These are phyloP conservation scores for Trialeurodes vaporariorum DNA, from an alignment of 1,140 invertebrate genomes.

Conservation along the genomic window DNA sequence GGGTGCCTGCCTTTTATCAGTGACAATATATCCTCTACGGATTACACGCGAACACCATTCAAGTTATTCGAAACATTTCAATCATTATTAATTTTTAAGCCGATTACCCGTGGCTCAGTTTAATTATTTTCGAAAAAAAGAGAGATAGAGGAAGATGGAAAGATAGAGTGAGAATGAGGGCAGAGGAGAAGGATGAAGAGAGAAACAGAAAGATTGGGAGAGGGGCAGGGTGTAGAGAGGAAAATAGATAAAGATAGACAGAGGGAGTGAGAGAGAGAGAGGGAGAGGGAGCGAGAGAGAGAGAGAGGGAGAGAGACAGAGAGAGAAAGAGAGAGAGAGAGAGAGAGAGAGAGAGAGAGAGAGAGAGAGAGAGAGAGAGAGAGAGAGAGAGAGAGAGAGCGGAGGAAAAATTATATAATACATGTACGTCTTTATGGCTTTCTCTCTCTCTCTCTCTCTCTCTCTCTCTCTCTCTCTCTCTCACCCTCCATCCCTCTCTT, in stretches of 20 bases:
- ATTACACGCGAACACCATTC: background rate
- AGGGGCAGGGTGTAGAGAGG: too few relatives aligned
- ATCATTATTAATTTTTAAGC: background rate
- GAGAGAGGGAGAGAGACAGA: background rate
- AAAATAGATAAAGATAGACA: too few relatives aligned
- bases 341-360: background rate
- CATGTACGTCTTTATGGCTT: too few relatives aligned
- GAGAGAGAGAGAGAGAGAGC: too few relatives aligned
- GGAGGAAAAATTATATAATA: too few relatives aligned
- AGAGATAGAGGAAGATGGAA: background rate
- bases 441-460: too few relatives aligned
- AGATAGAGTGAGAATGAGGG: background rate
- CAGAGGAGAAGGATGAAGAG: too few relatives aligned
- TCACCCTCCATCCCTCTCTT: too few relatives aligned
- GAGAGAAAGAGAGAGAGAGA: background rate
- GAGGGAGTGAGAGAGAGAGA: background rate
- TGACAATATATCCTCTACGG: background rate
- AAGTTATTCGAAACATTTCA: background rate
- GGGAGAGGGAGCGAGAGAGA: background rate
- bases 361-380: too few relatives aligned
- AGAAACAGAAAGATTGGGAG: too few relatives aligned
- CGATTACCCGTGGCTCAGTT: background rate
- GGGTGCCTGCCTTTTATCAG: background rate
- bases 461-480: too few relatives aligned
- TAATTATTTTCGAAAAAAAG: background rate